A percentile compares a stretch with the other conserved stretches of the same genome.
These are phyloP conservation scores for Plagodis pulveraria DNA, from an alignment of 2,888 invertebrate species.

Conservation along the genomic window DNA sequence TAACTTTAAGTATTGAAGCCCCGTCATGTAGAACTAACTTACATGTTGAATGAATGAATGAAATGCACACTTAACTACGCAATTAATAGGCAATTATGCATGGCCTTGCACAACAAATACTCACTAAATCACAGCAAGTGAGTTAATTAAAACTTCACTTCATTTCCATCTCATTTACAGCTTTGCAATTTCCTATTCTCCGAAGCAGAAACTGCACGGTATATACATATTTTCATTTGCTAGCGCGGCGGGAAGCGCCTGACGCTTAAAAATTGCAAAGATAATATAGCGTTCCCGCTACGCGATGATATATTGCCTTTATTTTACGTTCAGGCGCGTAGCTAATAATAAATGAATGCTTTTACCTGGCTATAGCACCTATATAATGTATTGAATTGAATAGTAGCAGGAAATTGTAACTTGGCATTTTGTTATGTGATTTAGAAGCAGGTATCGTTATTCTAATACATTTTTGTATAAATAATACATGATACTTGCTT, in stretches of 20 bases:
- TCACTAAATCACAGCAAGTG: neutral
- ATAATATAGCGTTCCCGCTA: conserved; percentile 20
- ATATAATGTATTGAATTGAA: neutral
- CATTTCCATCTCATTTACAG: too few species aligned
- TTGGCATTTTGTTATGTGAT: too few species aligned
- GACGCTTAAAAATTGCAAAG: conserved; percentile 38
- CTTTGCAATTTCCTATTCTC: conserved; percentile 7
- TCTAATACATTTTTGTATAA: too few species aligned
- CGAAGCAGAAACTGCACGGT: conserved; percentile 2
- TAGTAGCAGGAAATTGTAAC: too few species aligned
- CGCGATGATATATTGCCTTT: conserved; percentile 44
- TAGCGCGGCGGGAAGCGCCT: conserved; percentile 23
- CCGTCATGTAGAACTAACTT: too few species aligned
- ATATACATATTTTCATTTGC: conserved; percentile 11
- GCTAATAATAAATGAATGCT: conserved; percentile 12
- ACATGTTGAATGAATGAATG: too few species aligned
- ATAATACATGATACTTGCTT: too few species aligned
- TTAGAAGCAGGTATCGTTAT: too few species aligned
- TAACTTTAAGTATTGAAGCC: too few species aligned
- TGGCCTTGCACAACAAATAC: neutral
- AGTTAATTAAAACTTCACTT: neutral
- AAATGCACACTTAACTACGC: too few species aligned
- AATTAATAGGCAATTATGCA: too few species aligned
- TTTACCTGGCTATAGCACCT: neutral
- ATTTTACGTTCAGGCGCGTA: conserved; percentile 45